Percentiles rank a stretch among this genome's conserved stretches.
Conservation (phyloP, 2,888 invertebrate species). For the Physocephala rufipes region DNA sequence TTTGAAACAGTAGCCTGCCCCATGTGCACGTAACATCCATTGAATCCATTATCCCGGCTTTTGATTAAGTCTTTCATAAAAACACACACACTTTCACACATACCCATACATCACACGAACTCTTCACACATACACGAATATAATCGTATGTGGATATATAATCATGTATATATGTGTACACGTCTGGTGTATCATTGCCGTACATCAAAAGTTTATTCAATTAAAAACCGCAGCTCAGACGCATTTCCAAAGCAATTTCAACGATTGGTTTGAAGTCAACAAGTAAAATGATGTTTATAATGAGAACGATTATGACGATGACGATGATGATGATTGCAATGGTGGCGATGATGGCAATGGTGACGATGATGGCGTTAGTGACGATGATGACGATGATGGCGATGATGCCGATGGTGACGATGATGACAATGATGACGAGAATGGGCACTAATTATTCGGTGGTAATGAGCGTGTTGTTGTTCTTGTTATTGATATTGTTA, state of each 20-base stretch:
- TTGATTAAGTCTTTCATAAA: not conserved
- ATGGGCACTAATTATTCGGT: conserved; percentile 9
- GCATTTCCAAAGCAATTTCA: conserved; percentile 26
- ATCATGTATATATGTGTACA: too few relatives aligned
- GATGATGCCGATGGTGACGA: not conserved
- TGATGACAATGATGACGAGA: conserved; percentile 3
- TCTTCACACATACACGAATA: conserved; percentile 10
- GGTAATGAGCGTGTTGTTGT: not conserved
- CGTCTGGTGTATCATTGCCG: conserved; percentile 7
- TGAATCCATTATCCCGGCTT: not conserved
- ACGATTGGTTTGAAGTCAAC: conserved; percentile 22
- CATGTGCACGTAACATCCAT: too few relatives aligned
- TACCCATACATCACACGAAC: too few relatives aligned
- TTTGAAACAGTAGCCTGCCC: too few relatives aligned
- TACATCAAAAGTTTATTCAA: conserved; percentile 41
- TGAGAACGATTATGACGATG: conserved; percentile 9
- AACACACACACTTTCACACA: conserved; percentile 11
- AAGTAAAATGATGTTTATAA: not conserved
- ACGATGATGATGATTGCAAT: not conserved
- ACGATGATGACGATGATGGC: not conserved
- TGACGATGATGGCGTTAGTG: not conserved
- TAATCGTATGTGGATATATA: too few relatives aligned
- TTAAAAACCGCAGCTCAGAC: conserved; percentile 41
- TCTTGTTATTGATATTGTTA: not conserved
- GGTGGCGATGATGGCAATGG: not conserved